Evolutionary conservation across 2,888 invertebrate genomes (phyloP), one percentile per base, ranked within the genome.

Genomic region (Orthonevra nobilis): DNA sequence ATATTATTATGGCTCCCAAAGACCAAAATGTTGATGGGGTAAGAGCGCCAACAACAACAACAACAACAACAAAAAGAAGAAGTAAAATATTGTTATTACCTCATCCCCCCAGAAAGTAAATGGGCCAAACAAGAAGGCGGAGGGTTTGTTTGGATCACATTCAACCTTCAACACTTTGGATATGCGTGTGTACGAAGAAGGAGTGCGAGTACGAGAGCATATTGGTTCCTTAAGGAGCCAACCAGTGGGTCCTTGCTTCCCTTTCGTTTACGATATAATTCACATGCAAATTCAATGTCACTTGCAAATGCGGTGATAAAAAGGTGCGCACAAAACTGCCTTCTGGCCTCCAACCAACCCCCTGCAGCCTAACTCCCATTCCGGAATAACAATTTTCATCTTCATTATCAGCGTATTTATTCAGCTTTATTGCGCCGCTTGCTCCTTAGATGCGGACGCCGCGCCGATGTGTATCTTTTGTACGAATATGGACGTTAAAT

Each of bases 261-360:
- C 50, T 38, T 52, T 36, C 56, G 46, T 56, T 63, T 61, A 64
- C 52, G 50, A 56, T 44, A 61, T 56, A 73, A 79, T 73, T 79
- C 73, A 61, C 61, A 79, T 79, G 79, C 79, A 79, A 79, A 79
- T 79, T 79, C 56, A 73, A 79, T 79, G 79, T 79, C 79, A 79
- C 61, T 79, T 73, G 44, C 73, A 66, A 66, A 73, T 54, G 32
- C 40, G 38, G 40, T 48, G 54, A 56, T 77, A 64, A 70, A 75
- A 77, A 64, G 63, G 58, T 77, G 32, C 46, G 50, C 10, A 2
- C 38, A 12, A 17, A 7, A 23, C 42, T 28, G 44, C 19, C 32
- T n/a, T n/a, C 38, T 4, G 14, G 7, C 28, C 15, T 2, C n/a
- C 6, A 1, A 10, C n/a, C 3, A 20, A n/a, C 9, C n/a, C n/a